These are phyloP conservation scores for Empidonax alnorum DNA, from an alignment of 2,113 vertebrate species.

Conservation along the genomic window DNA sequence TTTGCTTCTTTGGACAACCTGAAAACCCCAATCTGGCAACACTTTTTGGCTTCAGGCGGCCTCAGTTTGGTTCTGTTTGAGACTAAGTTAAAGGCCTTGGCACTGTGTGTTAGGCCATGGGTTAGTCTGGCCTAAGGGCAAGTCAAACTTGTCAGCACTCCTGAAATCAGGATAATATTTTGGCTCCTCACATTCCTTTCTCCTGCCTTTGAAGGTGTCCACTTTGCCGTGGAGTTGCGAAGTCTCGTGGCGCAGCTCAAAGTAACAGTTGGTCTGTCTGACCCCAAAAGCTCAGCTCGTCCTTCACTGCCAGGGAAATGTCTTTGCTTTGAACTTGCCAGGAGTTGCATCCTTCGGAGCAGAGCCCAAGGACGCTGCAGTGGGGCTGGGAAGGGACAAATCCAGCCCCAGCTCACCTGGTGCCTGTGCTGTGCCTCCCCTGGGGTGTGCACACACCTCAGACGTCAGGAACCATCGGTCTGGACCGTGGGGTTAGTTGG, in stretches of 20 bases:
- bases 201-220: neutral
- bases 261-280: neutral
- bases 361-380: neutral
- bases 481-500: neutral
- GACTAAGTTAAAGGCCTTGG: neutral
- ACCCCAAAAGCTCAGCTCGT: neutral
- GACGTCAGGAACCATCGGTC: neutral
- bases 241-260: neutral
- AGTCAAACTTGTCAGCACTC: neutral
- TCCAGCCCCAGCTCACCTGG: neutral
- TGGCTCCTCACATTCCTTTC: neutral
- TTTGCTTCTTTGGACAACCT: neutral
- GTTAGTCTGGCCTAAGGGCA: neutral
- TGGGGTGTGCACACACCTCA: neutral
- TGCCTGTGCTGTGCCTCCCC: neutral
- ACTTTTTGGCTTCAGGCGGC: neutral
- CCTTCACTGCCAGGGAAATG: fast-evolving
- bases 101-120: neutral
- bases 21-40: neutral
- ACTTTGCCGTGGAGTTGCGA: fast-evolving
- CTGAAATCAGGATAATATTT: neutral
- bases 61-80: neutral
- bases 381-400: neutral
- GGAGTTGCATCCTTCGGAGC: neutral
- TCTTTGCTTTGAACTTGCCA: neutral